phyloP scores from a whole-genome alignment of 1,140 invertebrate genomes.

The Lepeophtheirus salmonis region DNA sequence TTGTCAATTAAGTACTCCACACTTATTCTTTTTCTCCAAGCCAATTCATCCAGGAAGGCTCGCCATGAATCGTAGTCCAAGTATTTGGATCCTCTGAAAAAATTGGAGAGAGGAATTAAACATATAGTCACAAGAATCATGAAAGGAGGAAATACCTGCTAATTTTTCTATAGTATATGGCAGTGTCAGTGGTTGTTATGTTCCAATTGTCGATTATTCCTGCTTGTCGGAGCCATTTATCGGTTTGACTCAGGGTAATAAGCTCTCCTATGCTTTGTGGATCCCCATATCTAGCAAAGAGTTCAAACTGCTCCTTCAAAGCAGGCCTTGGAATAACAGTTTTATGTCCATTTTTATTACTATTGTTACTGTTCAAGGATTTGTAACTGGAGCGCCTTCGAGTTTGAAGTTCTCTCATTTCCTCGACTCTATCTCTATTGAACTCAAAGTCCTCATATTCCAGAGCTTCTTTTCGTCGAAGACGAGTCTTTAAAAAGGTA shows the following conservation, averaged over 20 bases:
- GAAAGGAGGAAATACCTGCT: conserved; percentile 7
- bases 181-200: conserved; percentile 18
- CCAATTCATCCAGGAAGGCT: conserved; percentile 17
- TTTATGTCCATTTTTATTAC: neutral
- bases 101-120: neutral
- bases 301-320: neutral
- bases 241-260: conserved; percentile 14
- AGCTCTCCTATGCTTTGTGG: neutral
- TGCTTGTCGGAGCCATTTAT: conserved; percentile 18
- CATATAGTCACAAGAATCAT: neutral
- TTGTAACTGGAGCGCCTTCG: neutral
- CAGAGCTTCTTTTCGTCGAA: neutral
- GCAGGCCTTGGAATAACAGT: neutral
- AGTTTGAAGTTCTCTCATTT: neutral
- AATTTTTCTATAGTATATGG: conserved; percentile 16
- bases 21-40: conserved; percentile 1
- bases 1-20: conserved; percentile 7
- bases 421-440: neutral
- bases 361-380: neutral
- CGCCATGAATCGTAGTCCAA: conserved; percentile 10
- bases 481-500: neutral
- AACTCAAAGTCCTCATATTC: neutral
- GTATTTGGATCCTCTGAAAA: conserved; percentile 11
- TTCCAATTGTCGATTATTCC: conserved; percentile 16
- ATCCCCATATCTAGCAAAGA: conserved; percentile 12